Base-by-base conservation (phyloP, 1,140 invertebrate genomes). In the Caligus rogercresseyi region DNA sequence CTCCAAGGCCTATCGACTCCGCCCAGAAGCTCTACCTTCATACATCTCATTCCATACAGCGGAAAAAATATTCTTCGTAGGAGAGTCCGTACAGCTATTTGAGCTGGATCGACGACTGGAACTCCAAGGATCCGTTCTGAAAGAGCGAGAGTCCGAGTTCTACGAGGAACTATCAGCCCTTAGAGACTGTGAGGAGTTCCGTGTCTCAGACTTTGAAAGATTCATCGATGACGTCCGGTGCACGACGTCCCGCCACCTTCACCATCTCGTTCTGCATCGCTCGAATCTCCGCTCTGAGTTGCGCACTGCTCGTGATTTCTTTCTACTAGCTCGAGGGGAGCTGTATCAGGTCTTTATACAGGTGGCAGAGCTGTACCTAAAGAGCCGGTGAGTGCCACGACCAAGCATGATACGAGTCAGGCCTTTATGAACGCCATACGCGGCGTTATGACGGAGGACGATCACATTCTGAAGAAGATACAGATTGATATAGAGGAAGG, bases 51-150 rank as follows among this genome's bases (percentile, higher is more conserved):
- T 25, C 14, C 15, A 18, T 7, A 16, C 25, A 1, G 61, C 61
- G 11, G 61, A 63, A 53, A 63, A 63, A 53, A 63, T 63, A 63
- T 63, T 63, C 21, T 63, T 63, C 61, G 57, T 63, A 14, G 61
- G 61, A 13, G 52, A 63, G 31, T 58, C 51, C 20, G 52, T 63
- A 16, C 61, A 63, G 54, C 31, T 63, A 20, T 63, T 63, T 55
- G 61, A 63, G 25, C n/a, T n/a, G 14, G 61, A 63, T 19, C 21
- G 61, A 3, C 19, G 52, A 24, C 18, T 63, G 2, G 61, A 63
- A 23, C 13, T 26, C 57, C 61, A 55, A 25, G 61, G 61, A 3
- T 18, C 52, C 14, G 61, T 63, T n/a, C 19, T 63, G n/a, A 63
- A 25, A 19, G 61, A 63, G 4, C 21, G 25, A 53, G 61, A 63